phyloP scores from a whole-genome alignment of 2,113 vertebrate genomes.

The Anthoscopus minutus region DNA sequence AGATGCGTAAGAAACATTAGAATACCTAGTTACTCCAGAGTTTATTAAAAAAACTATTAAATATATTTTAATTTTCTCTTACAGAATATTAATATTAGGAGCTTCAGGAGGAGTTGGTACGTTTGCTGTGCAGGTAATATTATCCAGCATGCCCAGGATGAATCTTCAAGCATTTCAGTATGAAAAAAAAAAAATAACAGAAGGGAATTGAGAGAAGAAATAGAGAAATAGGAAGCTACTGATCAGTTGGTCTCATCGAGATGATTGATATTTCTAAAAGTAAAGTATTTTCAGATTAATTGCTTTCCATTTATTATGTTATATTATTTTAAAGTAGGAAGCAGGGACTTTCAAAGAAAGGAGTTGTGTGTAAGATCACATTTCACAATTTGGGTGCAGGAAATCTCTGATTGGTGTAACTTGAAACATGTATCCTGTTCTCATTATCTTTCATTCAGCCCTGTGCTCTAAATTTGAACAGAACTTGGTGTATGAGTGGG shows the following conservation, averaged over 20 bases:
- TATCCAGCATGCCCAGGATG: neutral
- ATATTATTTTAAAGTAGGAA: neutral
- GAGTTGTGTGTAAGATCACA: neutral
- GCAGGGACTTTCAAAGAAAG: neutral
- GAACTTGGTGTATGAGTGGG: neutral
- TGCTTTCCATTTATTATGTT: neutral
- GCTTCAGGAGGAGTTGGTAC: conserved; percentile 95
- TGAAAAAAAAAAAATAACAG: neutral
- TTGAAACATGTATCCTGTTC: neutral
- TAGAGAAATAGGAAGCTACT: neutral
- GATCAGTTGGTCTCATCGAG: neutral
- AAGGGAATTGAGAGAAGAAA: neutral
- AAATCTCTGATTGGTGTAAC: neutral
- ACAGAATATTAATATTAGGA: conserved; percentile 88
- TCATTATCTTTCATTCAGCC: neutral
- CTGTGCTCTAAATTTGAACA: neutral
- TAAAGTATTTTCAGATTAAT: neutral
- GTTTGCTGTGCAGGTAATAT: conserved; percentile 89
- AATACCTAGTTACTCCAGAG: neutral
- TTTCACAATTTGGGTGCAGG: neutral
- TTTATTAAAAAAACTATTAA: neutral
- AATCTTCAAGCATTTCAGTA: neutral
- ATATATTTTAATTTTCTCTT: conserved; percentile 42
- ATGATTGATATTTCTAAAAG: neutral
- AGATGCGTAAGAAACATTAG: neutral